These are phyloP conservation scores for Neomorphus geoffroyi DNA, from an alignment of 2,797 vertebrate species.

Conservation along the genomic window DNA sequence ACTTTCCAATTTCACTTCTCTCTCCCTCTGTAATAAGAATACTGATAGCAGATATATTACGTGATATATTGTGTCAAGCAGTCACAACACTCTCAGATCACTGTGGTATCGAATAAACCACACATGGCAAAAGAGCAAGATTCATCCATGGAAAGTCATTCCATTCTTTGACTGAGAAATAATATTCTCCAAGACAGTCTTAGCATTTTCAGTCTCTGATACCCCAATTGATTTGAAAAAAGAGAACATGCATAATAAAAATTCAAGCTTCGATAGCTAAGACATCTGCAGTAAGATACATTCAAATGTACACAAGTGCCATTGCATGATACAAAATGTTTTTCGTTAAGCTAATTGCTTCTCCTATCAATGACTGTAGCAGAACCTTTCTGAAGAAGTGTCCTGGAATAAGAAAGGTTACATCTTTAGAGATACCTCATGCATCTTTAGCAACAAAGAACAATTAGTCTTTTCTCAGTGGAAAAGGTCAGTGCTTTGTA, in stretches of 20 bases:
- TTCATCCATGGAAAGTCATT: background rate
- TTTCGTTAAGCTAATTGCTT: background rate
- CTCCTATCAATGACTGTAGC: background rate
- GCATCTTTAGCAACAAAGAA: constrained; percentile 15
- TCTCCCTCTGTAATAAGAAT: constrained; percentile 22
- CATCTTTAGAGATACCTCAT: background rate
- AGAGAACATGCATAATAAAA: background rate
- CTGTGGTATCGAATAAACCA: background rate
- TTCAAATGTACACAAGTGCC: background rate
- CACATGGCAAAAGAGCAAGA: background rate
- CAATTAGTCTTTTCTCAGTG: constrained; percentile 7
- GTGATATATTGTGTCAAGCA: background rate
- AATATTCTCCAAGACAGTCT: background rate
- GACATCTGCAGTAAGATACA: background rate
- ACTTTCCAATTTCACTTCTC: constrained; percentile 33
- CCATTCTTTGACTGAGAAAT: background rate
- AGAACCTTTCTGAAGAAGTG: background rate
- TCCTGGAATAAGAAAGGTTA: background rate
- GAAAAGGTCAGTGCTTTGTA: constrained; percentile 27
- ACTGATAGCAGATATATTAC: constrained; percentile 6
- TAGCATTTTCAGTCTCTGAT: background rate
- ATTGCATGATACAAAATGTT: background rate
- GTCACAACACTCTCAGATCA: background rate
- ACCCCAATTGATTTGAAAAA: background rate
- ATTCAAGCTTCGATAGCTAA: background rate